Percentiles rank a stretch among this genome's conserved stretches.
Evolutionary conservation across 2,888 invertebrate species (phyloP).

Genomic region (Loripinus fragilis): DNA sequence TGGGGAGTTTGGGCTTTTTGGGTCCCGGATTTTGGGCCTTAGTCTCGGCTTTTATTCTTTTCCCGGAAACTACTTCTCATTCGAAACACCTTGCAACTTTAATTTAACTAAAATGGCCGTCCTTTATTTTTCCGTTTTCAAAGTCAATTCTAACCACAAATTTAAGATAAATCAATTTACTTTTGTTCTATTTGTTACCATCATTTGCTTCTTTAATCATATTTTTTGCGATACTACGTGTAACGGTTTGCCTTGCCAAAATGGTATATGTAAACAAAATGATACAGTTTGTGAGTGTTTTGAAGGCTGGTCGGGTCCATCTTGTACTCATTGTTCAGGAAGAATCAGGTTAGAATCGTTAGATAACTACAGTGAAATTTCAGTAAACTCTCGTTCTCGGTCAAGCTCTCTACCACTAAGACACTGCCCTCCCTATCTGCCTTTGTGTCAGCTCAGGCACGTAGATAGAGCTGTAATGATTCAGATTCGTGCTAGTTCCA

Average conservation of each 20-base stretch:
- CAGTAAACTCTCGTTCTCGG: too few species aligned
- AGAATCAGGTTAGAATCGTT: conserved; percentile 65
- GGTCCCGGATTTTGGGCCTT: too few species aligned
- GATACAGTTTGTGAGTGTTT: conserved; percentile 93
- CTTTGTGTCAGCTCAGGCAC: too few species aligned
- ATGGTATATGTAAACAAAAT: conserved; percentile 86
- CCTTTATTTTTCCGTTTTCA: not conserved
- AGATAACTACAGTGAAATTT: too few species aligned
- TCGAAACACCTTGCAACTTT: not conserved
- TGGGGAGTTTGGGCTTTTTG: too few species aligned
- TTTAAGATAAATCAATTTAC: not conserved
- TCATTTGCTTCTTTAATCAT: not conserved
- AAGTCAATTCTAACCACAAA: conserved; percentile 1
- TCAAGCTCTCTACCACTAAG: too few species aligned
- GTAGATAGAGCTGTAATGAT: too few species aligned
- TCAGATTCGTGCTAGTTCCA: too few species aligned
- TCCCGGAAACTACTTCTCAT: too few species aligned
- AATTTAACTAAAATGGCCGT: not conserved
- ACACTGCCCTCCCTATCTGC: too few species aligned
- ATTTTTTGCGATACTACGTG: not conserved
- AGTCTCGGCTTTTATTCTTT: too few species aligned
- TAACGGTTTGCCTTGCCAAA: conserved; percentile 34
- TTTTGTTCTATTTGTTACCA: not conserved
- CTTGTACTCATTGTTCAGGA: conserved; percentile 87
- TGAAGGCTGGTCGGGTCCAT: conserved; percentile 92